Evolutionary conservation across 2,797 vertebrate genomes (phyloP).

Genomic region (Epinephelus coioides): DNA sequence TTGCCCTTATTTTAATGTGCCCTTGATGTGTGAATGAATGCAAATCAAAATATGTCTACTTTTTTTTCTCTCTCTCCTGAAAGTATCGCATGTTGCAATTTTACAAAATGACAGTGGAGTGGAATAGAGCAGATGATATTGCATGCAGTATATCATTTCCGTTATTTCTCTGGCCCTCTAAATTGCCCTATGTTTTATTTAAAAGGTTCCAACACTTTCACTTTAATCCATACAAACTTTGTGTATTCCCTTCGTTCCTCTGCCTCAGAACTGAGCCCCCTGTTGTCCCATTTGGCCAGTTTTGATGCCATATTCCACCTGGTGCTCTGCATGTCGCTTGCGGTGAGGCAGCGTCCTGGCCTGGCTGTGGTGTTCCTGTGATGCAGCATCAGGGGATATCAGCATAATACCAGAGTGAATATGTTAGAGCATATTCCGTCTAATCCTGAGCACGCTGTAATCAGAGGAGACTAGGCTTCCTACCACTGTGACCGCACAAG

Average conservation of each 20-base stretch:
- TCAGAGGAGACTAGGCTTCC: constrained; percentile 79
- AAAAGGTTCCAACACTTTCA: constrained; percentile 60
- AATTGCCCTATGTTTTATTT: constrained; percentile 77
- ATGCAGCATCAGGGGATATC: constrained; percentile 76
- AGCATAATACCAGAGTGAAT: constrained; percentile 83
- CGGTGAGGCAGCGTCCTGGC: constrained; percentile 44
- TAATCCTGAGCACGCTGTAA: constrained; percentile 85
- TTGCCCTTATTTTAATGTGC: constrained; percentile 86
- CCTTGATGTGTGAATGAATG: constrained; percentile 86
- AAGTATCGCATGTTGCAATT: constrained; percentile 79
- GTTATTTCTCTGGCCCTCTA: constrained; percentile 68
- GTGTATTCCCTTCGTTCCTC: constrained; percentile 32
- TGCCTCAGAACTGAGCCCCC: constrained; percentile 49
- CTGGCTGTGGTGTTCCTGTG: constrained; percentile 56
- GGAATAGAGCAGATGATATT: constrained; percentile 66
- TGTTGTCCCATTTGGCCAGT: constrained; percentile 53
- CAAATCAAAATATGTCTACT: constrained; percentile 81
- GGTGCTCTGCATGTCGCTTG: constrained; percentile 55
- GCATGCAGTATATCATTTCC: constrained; percentile 71
- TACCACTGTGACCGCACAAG: constrained; percentile 67
- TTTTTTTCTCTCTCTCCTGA: constrained; percentile 36
- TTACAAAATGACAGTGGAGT: constrained; percentile 77
- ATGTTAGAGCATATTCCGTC: constrained; percentile 80
- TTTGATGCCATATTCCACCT: constrained; percentile 65
- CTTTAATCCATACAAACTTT: constrained; percentile 63